Evolutionary conservation across 2,113 vertebrate species (phyloP).

Genomic region (Gasterosteus aculeatus): DNA sequence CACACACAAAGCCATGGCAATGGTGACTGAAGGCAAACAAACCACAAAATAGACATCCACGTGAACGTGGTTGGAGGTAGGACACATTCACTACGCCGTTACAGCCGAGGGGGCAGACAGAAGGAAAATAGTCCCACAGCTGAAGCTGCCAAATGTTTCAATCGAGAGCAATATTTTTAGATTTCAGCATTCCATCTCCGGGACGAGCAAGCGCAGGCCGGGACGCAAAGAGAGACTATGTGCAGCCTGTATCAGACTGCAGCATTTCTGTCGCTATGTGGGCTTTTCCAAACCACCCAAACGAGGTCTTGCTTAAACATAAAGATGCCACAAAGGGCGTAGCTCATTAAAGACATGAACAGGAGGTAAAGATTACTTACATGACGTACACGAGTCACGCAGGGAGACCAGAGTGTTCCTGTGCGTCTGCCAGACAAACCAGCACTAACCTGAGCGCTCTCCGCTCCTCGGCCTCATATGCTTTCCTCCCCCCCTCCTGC

Average conservation of each 20-base stretch:
- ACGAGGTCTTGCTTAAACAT: background rate
- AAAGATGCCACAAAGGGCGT: background rate
- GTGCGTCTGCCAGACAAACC: slow-evolving; percentile 26
- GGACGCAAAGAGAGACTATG: slow-evolving; percentile 26
- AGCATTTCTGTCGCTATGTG: background rate
- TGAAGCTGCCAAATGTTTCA: slow-evolving; percentile 59
- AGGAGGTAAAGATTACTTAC: slow-evolving; percentile 59
- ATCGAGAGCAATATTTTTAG: slow-evolving; percentile 68
- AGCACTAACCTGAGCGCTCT: slow-evolving; percentile 52
- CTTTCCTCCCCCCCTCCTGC: slow-evolving; percentile 35
- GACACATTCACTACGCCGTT: background rate
- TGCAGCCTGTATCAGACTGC: background rate
- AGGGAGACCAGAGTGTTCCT: background rate
- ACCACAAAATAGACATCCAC: slow-evolving; percentile 17
- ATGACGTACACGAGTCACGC: background rate
- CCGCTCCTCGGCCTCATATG: slow-evolving; percentile 32
- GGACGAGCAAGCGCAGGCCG: slow-evolving; percentile 33
- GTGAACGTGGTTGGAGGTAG: background rate
- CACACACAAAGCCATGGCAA: background rate
- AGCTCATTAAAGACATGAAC: background rate
- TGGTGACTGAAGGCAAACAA: slow-evolving; percentile 1
- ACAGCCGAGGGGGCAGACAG: slow-evolving; percentile 26
- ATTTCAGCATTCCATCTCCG: slow-evolving; percentile 34
- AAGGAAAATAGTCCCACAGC: slow-evolving; percentile 44
- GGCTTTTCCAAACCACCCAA: background rate